These are phyloP conservation scores for Thaumatotibia leucotreta DNA, from an alignment of 1,140 invertebrate genomes.

Conservation along the genomic window DNA sequence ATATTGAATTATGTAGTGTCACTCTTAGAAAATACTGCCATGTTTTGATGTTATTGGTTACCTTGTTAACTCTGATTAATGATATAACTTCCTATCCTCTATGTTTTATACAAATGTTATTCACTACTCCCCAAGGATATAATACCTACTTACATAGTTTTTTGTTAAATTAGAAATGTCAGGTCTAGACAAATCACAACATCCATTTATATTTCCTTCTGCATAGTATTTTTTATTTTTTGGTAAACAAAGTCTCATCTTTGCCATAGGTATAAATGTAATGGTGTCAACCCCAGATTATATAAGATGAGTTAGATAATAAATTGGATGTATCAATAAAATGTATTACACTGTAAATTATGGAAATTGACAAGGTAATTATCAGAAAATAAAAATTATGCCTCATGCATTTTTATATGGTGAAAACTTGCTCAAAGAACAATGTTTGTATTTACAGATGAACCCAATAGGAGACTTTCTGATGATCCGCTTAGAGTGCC, in stretches of 20 bases:
- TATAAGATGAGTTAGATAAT: constrained; percentile 1
- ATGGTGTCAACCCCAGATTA: background rate
- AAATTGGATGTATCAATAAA: background rate
- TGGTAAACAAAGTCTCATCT: background rate
- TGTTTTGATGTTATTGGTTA: too few relatives aligned
- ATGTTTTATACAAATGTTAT: too few relatives aligned
- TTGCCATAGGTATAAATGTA: background rate
- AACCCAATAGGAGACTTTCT: constrained; percentile 31
- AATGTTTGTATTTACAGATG: constrained; percentile 26
- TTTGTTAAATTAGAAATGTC: too few relatives aligned
- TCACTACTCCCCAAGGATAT: too few relatives aligned
- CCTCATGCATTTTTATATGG: background rate
- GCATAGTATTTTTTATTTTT: too few relatives aligned
- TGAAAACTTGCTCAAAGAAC: background rate
- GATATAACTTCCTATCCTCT: too few relatives aligned
- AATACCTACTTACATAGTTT: too few relatives aligned
- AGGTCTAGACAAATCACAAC: too few relatives aligned
- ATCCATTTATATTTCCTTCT: too few relatives aligned
- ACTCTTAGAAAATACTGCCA: too few relatives aligned
- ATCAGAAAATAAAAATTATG: background rate
- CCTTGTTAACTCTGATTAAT: too few relatives aligned
- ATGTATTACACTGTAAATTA: background rate
- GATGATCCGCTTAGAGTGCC: constrained; percentile 46
- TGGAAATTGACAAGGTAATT: background rate
- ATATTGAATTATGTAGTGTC: too few relatives aligned